A percentile compares a stretch with the other conserved stretches of the same genome.
These are phyloP conservation scores for Kuschelorhynchus macadamiae DNA, from an alignment of 2,888 invertebrate genomes.

Conservation along the genomic window DNA sequence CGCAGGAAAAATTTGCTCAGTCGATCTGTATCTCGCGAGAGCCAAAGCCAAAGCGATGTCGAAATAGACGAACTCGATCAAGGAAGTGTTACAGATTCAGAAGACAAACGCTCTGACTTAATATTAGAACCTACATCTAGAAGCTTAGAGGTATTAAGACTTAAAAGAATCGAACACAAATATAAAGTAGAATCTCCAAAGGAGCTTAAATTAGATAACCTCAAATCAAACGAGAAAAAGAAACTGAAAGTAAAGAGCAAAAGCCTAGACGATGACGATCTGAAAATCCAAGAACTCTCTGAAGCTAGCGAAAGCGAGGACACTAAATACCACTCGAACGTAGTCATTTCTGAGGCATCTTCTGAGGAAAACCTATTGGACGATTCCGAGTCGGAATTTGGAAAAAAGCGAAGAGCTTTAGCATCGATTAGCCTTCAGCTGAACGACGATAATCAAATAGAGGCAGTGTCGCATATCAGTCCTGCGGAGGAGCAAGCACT, in stretches of 20 bases:
- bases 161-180: slow-evolving; percentile 47
- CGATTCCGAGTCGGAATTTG: slow-evolving; percentile 64
- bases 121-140: slow-evolving; percentile 4
- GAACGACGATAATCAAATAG: slow-evolving; percentile 58
- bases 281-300: slow-evolving; percentile 66
- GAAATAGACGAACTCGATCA: slow-evolving; percentile 4
- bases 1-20: slow-evolving; percentile 49
- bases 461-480: slow-evolving; percentile 63
- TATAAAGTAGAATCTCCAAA: slow-evolving; percentile 67
- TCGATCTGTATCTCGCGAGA: slow-evolving; percentile 29
- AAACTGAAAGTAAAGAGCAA: slow-evolving; percentile 61
- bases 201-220: slow-evolving; percentile 49
- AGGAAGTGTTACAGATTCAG: neutral
- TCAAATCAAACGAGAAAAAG: slow-evolving; percentile 10
- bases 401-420: slow-evolving; percentile 53
- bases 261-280: slow-evolving; percentile 66
- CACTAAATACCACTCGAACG: slow-evolving; percentile 61
- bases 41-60: slow-evolving; percentile 1
- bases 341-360: slow-evolving; percentile 74
- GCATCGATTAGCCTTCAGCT: slow-evolving; percentile 69
- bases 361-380: slow-evolving; percentile 72
- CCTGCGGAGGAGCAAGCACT: slow-evolving; percentile 74
- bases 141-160: slow-evolving; percentile 32
- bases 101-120: neutral
- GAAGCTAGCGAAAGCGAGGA: slow-evolving; percentile 61